A percentile compares a stretch with the other conserved stretches of the same genome.
These are phyloP conservation scores for Dasyornis broadbenti DNA, from an alignment of 2,113 vertebrate genomes.

Conservation along the genomic window DNA sequence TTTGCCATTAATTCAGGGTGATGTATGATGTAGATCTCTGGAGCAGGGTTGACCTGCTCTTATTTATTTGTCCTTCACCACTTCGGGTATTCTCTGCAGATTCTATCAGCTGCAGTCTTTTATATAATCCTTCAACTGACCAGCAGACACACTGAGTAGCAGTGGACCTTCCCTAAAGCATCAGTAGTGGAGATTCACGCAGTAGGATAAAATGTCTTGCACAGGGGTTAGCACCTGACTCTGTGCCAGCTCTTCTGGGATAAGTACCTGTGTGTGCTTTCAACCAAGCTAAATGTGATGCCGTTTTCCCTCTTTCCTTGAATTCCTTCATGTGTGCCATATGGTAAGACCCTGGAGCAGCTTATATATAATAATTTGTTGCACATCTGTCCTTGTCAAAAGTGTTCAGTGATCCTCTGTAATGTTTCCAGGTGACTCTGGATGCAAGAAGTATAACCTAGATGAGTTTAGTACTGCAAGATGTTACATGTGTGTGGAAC, in stretches of 20 bases:
- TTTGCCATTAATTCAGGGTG: background rate
- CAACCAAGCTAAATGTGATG: background rate
- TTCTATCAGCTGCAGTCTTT: background rate
- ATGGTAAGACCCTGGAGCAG: constrained; percentile 16
- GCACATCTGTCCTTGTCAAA: constrained; percentile 36
- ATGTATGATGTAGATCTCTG: background rate
- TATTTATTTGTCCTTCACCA: background rate
- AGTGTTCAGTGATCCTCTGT: constrained; percentile 27
- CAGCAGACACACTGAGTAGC: background rate
- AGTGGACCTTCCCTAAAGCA: background rate
- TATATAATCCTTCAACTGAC: background rate
- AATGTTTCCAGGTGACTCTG: constrained; percentile 19
- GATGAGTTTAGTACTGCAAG: background rate
- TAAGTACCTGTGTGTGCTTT: background rate
- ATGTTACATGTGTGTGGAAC: background rate
- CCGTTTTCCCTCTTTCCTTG: background rate
- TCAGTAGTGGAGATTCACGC: background rate
- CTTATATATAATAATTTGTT: constrained; percentile 40
- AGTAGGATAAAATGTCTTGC: background rate
- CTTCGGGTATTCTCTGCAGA: background rate
- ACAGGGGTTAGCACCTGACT: background rate
- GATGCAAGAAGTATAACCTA: background rate
- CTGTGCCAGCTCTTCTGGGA: background rate
- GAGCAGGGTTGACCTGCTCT: background rate
- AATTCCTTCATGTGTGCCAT: constrained; percentile 10